phyloP scores from a whole-genome alignment of 2,113 vertebrate species.

The Pithys albifrons region DNA sequence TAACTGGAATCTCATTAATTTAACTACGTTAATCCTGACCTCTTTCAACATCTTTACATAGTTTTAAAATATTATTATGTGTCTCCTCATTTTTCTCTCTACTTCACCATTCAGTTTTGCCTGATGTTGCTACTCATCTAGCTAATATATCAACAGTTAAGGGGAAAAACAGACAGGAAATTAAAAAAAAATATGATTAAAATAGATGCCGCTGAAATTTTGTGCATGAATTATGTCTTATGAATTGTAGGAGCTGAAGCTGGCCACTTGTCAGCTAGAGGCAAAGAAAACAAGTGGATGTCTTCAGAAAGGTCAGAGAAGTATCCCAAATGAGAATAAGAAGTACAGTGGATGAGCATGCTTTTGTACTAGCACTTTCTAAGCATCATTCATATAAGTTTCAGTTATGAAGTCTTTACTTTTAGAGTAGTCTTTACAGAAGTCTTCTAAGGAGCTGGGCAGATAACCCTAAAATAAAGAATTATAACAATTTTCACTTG shows the following conservation, averaged over 20 bases:
- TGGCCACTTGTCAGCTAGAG: background rate
- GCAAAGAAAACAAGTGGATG: background rate
- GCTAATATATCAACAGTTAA: background rate
- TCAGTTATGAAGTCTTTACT: background rate
- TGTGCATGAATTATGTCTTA: background rate
- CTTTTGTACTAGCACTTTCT: background rate
- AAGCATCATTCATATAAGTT: background rate
- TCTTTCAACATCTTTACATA: background rate
- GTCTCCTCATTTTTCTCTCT: background rate
- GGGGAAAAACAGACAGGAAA: background rate
- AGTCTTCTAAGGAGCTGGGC: background rate
- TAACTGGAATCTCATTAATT: conserved; percentile 25
- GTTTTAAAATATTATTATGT: background rate
- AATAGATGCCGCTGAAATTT: background rate
- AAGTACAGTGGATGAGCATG: background rate
- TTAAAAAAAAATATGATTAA: background rate
- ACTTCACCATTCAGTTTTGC: background rate
- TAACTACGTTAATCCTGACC: background rate
- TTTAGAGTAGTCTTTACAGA: background rate
- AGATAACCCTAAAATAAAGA: background rate
- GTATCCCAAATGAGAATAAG: background rate
- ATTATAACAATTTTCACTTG: background rate
- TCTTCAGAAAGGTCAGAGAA: background rate
- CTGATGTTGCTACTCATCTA: background rate
- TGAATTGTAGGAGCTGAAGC: background rate